Conservation (phyloP, 1,140 invertebrate genomes). For the Anagrus nilaparvatae region DNA sequence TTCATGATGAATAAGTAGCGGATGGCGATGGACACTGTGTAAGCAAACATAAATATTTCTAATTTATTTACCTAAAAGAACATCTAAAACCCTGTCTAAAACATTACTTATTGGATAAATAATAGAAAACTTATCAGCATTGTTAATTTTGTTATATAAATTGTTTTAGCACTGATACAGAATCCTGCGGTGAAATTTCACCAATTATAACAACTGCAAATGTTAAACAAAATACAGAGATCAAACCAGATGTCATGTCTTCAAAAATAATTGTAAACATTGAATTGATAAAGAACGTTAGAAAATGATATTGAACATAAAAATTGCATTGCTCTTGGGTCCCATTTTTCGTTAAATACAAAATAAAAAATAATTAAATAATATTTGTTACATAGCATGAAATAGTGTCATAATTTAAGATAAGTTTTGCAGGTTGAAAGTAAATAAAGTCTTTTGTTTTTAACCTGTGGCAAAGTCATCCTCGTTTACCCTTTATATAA, state of each 20-base stretch:
- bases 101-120: conserved; percentile 90
- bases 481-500: too few relatives aligned
- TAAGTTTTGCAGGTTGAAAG: too few relatives aligned
- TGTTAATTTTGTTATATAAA: conserved; percentile 86
- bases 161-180: conserved; percentile 90
- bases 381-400: too few relatives aligned
- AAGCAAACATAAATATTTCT: conserved; percentile 94
- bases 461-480: too few relatives aligned
- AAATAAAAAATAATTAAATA: neutral
- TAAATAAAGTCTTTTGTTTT: too few relatives aligned
- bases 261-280: conserved; percentile 94
- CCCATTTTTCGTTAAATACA: conserved; percentile 58
- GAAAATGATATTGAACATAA: conserved; percentile 90
- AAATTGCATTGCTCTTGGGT: conserved; percentile 77
- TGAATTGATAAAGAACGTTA: conserved; percentile 96
- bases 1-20: too few relatives aligned
- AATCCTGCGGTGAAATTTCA: conserved; percentile 92
- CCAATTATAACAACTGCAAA: conserved; percentile 92
- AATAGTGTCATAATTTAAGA: too few relatives aligned
- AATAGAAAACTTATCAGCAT: conserved; percentile 93
- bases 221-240: conserved; percentile 84
- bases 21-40: too few relatives aligned
- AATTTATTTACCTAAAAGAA: conserved; percentile 87
- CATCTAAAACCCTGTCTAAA: conserved; percentile 82
- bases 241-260: conserved; percentile 76